phyloP scores from a whole-genome alignment of 2,888 invertebrate species.

The Frankliniella intonsa region DNA sequence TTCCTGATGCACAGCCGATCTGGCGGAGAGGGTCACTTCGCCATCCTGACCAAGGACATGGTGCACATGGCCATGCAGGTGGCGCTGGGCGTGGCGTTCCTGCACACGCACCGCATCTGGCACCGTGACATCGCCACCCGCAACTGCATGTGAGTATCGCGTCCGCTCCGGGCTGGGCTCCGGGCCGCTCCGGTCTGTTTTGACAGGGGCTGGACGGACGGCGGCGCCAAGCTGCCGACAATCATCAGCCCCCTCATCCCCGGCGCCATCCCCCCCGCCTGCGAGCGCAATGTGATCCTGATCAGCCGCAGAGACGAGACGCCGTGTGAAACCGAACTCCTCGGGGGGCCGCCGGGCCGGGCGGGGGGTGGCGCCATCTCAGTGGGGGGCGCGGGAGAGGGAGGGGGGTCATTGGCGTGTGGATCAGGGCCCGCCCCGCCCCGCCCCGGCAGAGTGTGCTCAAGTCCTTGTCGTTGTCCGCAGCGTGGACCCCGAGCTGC shows the following conservation, averaged over 20 bases:
- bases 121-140: slow-evolving; percentile 88
- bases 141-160: slow-evolving; percentile 78
- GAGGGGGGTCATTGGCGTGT: neutral
- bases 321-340: slow-evolving; percentile 9
- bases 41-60: slow-evolving; percentile 67
- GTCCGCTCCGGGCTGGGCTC: too few relatives aligned
- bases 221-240: too few relatives aligned
- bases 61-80: slow-evolving; percentile 82
- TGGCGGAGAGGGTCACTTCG: slow-evolving; percentile 45
- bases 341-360: neutral
- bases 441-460: neutral
- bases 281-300: neutral
- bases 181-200: neutral
- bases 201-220: neutral
- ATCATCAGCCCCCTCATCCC: neutral
- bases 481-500: slow-evolving; percentile 70
- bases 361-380: neutral
- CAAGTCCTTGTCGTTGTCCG: slow-evolving; percentile 35
- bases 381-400: neutral
- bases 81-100: slow-evolving; percentile 77
- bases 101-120: slow-evolving; percentile 81
- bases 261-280: neutral
- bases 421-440: neutral
- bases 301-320: slow-evolving; percentile 1
- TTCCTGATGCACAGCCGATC: slow-evolving; percentile 47